These are phyloP conservation scores for Acleris laterana DNA, from an alignment of 2,888 invertebrate species.

Conservation along the genomic window DNA sequence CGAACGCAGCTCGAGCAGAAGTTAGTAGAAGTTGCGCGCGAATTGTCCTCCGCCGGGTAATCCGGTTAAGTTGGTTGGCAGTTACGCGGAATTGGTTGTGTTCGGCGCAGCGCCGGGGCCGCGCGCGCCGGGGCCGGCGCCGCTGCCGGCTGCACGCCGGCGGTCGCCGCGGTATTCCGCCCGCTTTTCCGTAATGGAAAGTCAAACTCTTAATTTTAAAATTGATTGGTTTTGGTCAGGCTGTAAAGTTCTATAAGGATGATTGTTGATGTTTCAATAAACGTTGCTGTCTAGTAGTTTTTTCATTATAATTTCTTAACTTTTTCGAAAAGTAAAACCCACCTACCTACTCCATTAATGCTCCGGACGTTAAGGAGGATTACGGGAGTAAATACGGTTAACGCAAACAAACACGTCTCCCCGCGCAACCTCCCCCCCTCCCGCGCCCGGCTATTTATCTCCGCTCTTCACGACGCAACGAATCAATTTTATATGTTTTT, in stretches of 20 bases:
- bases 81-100: constrained; percentile 40
- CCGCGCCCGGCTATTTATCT: constrained; percentile 27
- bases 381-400: neutral
- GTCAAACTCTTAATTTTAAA: too few species aligned
- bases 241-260: too few species aligned
- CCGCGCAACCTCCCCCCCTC: constrained; percentile 1
- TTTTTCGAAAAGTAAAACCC: neutral
- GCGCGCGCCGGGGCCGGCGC: neutral
- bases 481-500: constrained; percentile 37
- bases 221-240: too few species aligned
- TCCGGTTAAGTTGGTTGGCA: constrained; percentile 43
- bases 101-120: constrained; percentile 37
- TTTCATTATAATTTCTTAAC: neutral
- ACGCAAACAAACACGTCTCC: constrained; percentile 11
- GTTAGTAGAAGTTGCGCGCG: constrained; percentile 20
- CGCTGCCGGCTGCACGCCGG: neutral
- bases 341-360: neutral
- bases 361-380: neutral
- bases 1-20: constrained; percentile 9
- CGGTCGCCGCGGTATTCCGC: too few species aligned
- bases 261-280: too few species aligned
- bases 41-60: constrained; percentile 47
- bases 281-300: neutral
- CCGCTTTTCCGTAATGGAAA: too few species aligned
- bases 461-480: constrained; percentile 24